Base-by-base conservation (phyloP, 1,140 invertebrate genomes). In the Cylas formicarius region DNA sequence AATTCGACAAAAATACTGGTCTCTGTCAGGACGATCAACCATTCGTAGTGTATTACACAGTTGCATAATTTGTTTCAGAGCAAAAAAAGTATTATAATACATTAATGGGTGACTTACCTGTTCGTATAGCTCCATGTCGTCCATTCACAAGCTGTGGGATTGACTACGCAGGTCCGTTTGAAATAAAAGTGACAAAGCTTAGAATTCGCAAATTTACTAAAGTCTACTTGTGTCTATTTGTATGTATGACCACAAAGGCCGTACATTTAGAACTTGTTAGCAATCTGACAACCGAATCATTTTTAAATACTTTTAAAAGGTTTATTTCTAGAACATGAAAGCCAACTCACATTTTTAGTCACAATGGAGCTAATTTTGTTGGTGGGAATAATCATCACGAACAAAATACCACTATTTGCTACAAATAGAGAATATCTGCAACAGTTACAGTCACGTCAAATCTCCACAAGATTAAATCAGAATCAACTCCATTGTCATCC, bases 181-280 rank as follows among this genome's bases (percentile, higher is more conserved):
- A 1, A 17, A 29, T 53, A 2, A 41, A 36, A 13, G 32, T 36
- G 23, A 33, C 17, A 3, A 23, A 32, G 16, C 36, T 31, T 19
- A 49, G 53, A 20, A 58, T 21, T 32, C 27, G 26, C 1, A 38
- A 40, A 34, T 22, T 22, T 8, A 18, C 41, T 3, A 67, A 67
- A 40, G 42, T 24, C 4, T 67, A 62, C 20, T 24, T 63, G 10
- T 21, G 28, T 14, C n/a, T 63, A 1, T 65, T 66, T 43, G 49
- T 65, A 3, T 69, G 63, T 33, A 52, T 61, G 8, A 28, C 50
- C 1, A 63, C 59, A 4, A 50, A 50, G 23, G 58, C 56, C 1
- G 44, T 65, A 6, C 65, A 68, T 42, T 27, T 66, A 9, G 64
- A 69, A 48, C 4, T 61, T 1, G 62, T 66, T 0, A 40, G 14